Percentiles rank a stretch among this genome's conserved stretches.
Evolutionary conservation across 1,140 invertebrate genomes (phyloP).

Genomic region (Cydia amplana): DNA sequence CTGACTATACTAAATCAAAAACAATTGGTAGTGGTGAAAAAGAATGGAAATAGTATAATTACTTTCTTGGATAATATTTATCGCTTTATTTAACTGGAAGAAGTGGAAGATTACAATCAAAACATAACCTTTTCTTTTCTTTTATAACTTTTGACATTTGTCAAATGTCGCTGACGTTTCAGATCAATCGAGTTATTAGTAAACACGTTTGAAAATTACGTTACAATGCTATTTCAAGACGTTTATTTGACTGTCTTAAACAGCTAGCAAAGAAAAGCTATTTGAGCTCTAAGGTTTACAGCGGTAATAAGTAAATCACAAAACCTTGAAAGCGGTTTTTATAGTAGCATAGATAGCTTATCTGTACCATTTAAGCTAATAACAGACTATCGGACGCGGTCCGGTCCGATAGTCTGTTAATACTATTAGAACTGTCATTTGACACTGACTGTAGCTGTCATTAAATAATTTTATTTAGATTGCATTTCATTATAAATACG

Average conservation of each 20-base stretch:
- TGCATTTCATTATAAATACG: not conserved
- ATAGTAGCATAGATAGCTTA: not conserved
- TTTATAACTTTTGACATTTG: not conserved
- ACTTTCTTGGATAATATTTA: not conserved
- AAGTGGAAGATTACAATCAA: not conserved
- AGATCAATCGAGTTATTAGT: not conserved
- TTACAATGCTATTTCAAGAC: not conserved
- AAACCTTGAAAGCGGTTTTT: not conserved
- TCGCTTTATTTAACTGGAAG: not conserved
- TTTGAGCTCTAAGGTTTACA: not conserved
- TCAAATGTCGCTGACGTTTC: conserved; percentile 10
- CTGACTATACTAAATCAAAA: not conserved
- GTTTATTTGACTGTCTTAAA: not conserved
- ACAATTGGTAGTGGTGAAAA: not conserved
- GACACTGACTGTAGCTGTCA: not conserved
- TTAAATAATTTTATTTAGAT: not conserved
- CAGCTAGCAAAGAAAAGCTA: not conserved
- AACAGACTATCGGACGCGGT: too few relatives aligned
- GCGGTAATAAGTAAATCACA: not conserved
- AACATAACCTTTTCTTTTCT: conserved; percentile 19
- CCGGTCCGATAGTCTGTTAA: too few relatives aligned
- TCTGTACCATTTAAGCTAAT: not conserved
- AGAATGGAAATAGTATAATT: not conserved
- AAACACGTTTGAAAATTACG: not conserved
- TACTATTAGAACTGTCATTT: not conserved